Conservation (phyloP, 2,113 vertebrate species). For the Lophius piscatorius region DNA sequence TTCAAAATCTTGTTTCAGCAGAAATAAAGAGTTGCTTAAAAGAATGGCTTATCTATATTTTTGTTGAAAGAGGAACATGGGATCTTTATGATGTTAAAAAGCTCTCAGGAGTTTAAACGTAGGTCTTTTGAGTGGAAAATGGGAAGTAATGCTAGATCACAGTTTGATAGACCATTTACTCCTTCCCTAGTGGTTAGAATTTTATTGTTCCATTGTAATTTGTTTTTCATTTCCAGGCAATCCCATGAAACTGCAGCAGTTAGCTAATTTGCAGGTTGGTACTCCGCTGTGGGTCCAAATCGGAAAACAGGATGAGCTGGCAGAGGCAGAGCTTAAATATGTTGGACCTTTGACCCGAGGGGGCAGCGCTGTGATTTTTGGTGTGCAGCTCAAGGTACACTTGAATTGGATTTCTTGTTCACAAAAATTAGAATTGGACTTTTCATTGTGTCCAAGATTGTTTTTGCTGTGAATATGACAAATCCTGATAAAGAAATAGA, state of each 20-base stretch:
- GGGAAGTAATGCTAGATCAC: not conserved
- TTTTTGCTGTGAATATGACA: no score
- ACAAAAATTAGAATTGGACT: no score
- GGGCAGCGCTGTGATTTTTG: constrained; percentile 74
- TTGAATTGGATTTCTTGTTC: not conserved
- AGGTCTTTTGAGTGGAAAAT: not conserved
- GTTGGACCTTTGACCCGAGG: constrained; percentile 73
- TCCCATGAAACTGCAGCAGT: constrained; percentile 59
- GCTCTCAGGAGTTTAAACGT: not conserved
- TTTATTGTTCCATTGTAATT: not conserved
- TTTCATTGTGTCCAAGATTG: no score
- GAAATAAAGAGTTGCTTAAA: no score
- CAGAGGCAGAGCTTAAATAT: constrained; percentile 78
- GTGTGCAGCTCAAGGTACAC: constrained; percentile 81
- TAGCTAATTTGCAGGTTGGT: constrained; percentile 58
- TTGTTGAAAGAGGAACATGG: no score
- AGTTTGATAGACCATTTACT: not conserved
- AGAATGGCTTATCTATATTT: not conserved
- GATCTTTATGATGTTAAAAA: not conserved
- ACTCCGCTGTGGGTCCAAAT: constrained; percentile 74
- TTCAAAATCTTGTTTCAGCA: no score
- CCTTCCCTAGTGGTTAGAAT: not conserved
- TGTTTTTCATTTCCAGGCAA: constrained; percentile 41
- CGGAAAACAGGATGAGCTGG: constrained; percentile 67
- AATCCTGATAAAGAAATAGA: no score